Conservation (phyloP, 1,140 invertebrate species). For the Hirudo medicinalis region DNA sequence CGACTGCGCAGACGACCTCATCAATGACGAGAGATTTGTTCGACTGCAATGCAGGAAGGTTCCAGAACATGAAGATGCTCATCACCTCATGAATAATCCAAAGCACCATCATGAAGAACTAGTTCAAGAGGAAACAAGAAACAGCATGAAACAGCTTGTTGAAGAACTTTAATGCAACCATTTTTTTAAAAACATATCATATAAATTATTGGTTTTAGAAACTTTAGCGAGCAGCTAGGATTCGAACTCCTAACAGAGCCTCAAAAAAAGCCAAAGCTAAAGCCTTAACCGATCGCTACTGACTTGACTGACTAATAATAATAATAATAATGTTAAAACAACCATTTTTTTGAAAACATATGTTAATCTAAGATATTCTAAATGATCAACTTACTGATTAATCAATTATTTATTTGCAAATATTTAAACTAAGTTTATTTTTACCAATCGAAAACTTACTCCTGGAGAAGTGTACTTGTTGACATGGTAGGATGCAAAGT, state of each 20-base stretch:
- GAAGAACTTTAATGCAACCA: neutral
- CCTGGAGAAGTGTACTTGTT: conserved; percentile 10
- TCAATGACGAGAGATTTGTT: neutral
- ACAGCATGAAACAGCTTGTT: neutral
- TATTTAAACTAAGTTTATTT: too few species aligned
- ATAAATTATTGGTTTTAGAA: too few species aligned
- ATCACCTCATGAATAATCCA: neutral
- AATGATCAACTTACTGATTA: too few species aligned
- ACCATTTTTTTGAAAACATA: too few species aligned
- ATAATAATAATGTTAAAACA: too few species aligned
- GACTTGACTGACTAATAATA: too few species aligned
- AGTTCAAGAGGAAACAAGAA: neutral
- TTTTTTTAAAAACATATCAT: neutral
- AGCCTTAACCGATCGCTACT: too few species aligned
- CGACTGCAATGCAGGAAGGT: neutral
- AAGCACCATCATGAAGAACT: conserved; percentile 6
- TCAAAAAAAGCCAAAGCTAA: too few species aligned
- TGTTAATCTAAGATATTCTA: too few species aligned
- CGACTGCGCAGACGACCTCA: neutral
- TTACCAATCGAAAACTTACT: neutral
- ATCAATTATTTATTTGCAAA: too few species aligned
- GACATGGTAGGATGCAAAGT: neutral
- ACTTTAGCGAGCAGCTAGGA: too few species aligned
- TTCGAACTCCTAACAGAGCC: too few species aligned
- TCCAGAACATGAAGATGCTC: neutral